A percentile compares a stretch with the other conserved stretches of the same genome.
Evolutionary conservation across 2,113 vertebrate genomes (phyloP).

Genomic region (Hippoglossus stenolepis): DNA sequence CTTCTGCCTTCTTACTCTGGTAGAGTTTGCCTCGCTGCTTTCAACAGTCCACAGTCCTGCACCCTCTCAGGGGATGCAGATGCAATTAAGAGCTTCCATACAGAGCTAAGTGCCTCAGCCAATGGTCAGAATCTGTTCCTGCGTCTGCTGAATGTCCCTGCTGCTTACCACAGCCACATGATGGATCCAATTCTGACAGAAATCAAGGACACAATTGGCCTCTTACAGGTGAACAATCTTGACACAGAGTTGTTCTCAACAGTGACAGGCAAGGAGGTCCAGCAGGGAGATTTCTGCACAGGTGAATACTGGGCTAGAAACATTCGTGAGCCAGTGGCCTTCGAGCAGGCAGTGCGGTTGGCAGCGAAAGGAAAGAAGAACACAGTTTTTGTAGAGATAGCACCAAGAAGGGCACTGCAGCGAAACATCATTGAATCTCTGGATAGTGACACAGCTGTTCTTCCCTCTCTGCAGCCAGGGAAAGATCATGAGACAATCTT

Average conservation of each 20-base stretch:
- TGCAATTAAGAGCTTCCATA: conserved; percentile 73
- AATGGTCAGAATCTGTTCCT: conserved; percentile 84
- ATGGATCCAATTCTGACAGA: conserved; percentile 86
- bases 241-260: conserved; percentile 86
- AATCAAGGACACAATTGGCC: conserved; percentile 73
- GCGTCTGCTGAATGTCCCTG: conserved; percentile 82
- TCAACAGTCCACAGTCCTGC: conserved; percentile 88
- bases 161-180: conserved; percentile 89
- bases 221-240: conserved; percentile 71
- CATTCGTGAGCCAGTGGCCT: conserved; percentile 84
- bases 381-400: conserved; percentile 86
- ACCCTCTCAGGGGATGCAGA: conserved; percentile 86
- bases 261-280: conserved; percentile 79
- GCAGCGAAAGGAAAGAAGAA: conserved; percentile 76
- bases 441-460: conserved; percentile 74
- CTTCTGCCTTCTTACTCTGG: conserved; percentile 76
- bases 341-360: conserved; percentile 79
- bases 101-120: conserved; percentile 75
- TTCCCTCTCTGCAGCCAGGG: conserved; percentile 79
- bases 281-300: conserved; percentile 80
- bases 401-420: conserved; percentile 82
- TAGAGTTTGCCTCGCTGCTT: conserved; percentile 85
- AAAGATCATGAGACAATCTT: conserved; percentile 81
- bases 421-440: conserved; percentile 85
- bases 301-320: conserved; percentile 89